Percentiles rank a stretch among this genome's conserved stretches.
phyloP scores from a whole-genome alignment of 2,888 invertebrate genomes.

The Ormyrus thymus region DNA sequence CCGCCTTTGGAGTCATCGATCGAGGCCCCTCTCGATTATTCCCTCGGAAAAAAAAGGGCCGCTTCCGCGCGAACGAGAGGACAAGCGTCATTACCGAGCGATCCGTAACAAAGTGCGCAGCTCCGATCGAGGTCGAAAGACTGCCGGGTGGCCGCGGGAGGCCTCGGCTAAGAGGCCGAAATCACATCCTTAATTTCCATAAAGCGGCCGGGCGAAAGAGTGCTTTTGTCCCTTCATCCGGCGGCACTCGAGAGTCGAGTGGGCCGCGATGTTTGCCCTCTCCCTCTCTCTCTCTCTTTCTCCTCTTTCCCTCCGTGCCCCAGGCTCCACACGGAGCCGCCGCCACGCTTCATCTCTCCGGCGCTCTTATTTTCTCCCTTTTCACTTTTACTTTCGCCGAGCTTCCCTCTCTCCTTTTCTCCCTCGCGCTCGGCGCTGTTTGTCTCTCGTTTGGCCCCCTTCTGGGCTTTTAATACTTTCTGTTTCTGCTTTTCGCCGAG shows the following conservation, averaged over 20 bases:
- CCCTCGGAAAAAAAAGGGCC: too few relatives aligned
- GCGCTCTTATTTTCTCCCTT: conserved; percentile 38
- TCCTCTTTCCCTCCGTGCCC: conserved; percentile 6
- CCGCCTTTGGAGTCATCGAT: too few relatives aligned
- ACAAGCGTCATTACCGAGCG: conserved; percentile 34
- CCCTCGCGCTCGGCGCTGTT: conserved; percentile 7
- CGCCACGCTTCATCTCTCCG: conserved; percentile 54
- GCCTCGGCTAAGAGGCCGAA: conserved; percentile 61
- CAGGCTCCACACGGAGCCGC: background rate
- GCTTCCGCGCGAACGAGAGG: background rate
- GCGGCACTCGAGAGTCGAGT: conserved; percentile 54
- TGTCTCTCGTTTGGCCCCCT: conserved; percentile 3
- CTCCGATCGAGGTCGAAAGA: conserved; percentile 14
- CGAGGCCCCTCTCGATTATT: too few relatives aligned
- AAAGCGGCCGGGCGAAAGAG: conserved; percentile 57
- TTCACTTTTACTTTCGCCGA: conserved; percentile 33
- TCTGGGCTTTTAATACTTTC: conserved; percentile 8
- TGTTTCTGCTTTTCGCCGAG: conserved; percentile 6
- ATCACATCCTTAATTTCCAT: conserved; percentile 69
- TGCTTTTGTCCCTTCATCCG: conserved; percentile 42
- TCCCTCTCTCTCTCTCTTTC: conserved; percentile 36
- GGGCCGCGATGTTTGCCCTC: conserved; percentile 52
- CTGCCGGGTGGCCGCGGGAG: conserved; percentile 25
- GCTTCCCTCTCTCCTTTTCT: background rate
- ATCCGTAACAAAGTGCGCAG: conserved; percentile 18